Conservation (phyloP, 2,113 vertebrate species). For the Melanostigma gelatinosum region DNA sequence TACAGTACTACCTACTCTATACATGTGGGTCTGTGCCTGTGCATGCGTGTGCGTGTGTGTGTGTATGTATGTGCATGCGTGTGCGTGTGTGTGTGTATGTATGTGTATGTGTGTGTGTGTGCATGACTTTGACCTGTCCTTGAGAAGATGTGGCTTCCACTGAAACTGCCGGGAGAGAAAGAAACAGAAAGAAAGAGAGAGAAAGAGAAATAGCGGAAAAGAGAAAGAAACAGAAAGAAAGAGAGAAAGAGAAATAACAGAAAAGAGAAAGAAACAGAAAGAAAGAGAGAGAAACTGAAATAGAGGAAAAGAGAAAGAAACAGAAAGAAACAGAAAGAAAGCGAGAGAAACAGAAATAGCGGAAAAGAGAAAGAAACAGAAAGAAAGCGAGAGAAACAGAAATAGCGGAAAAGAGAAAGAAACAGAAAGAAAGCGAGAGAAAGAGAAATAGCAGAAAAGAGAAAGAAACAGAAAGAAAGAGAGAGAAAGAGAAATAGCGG, state of each 20-base stretch:
- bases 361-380: constrained; percentile 1
- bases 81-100: constrained; percentile 9
- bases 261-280: background rate
- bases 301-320: background rate
- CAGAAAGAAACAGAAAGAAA: constrained; percentile 12
- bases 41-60: constrained; percentile 6
- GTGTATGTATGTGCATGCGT: background rate
- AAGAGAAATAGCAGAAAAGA: no score
- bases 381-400: constrained; percentile 8
- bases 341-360: background rate
- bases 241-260: background rate
- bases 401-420: background rate
- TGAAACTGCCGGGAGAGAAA: constrained; percentile 46
- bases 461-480: background rate
- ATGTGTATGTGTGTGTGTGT: constrained; percentile 9
- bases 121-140: constrained; percentile 73
- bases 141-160: constrained; percentile 61
- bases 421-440: background rate
- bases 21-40: constrained; percentile 19
- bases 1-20: constrained; percentile 42
- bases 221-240: background rate
- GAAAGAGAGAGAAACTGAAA: background rate
- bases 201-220: constrained; percentile 3
- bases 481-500: background rate
- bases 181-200: constrained; percentile 23